Conservation (phyloP, 92 coral and sea anemone genomes). For the Phenganax subtilis region DNA sequence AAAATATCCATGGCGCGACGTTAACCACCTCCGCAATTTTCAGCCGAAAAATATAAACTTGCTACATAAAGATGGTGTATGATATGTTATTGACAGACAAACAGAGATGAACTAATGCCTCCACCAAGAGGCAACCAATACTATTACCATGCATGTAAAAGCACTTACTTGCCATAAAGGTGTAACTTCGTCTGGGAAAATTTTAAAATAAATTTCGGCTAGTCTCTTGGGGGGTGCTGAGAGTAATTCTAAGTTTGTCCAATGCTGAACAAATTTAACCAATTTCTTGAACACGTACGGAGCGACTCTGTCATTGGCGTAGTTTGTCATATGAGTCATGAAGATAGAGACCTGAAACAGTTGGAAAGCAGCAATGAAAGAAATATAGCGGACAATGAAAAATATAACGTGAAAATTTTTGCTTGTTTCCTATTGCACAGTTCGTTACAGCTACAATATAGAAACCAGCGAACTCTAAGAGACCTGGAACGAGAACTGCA, state of each 20-base stretch:
- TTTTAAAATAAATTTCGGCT: conserved; percentile 75
- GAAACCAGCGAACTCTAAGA: no score
- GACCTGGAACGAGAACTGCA: no score
- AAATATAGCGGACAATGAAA: no score
- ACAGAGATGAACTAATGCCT: not conserved
- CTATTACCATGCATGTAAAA: not conserved
- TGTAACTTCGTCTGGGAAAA: conserved; percentile 64
- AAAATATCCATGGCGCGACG: no score
- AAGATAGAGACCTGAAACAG: conserved; percentile 31
- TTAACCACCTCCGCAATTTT: no score
- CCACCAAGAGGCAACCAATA: not conserved
- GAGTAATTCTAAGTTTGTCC: conserved; percentile 81
- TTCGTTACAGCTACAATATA: no score
- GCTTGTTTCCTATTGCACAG: no score
- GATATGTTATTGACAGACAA: not conserved
- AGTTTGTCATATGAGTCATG: conserved; percentile 98
- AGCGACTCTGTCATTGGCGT: conserved; percentile 87
- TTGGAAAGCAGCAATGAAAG: no score
- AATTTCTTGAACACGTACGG: conserved; percentile 80
- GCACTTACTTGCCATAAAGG: conserved; percentile 90
- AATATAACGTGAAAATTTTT: no score
- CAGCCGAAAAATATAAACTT: no score
- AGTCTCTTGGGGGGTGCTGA: conserved; percentile 67
- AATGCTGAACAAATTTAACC: conserved; percentile 71
- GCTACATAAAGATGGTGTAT: no score